Percentiles rank a stretch among this genome's conserved stretches.
phyloP scores from a whole-genome alignment of 2,888 invertebrate species.

The Acleris holmiana region DNA sequence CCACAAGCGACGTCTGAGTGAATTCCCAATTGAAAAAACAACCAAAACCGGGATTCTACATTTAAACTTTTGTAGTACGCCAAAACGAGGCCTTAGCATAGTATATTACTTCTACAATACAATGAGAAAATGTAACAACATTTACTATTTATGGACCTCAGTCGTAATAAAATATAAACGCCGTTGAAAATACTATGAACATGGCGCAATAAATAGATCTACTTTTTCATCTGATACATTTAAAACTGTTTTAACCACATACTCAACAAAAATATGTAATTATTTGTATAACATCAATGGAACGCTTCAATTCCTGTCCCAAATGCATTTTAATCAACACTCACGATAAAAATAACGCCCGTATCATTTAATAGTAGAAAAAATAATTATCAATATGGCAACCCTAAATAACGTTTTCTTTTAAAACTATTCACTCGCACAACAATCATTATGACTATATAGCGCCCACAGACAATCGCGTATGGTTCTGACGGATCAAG shows the following conservation, averaged over 20 bases:
- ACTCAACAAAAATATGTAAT: slow-evolving; percentile 30
- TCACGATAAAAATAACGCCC: slow-evolving; percentile 51
- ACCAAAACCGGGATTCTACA: background rate
- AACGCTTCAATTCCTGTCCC: slow-evolving; percentile 28
- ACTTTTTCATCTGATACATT: slow-evolving; percentile 17
- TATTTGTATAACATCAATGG: slow-evolving; percentile 30
- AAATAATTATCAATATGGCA: slow-evolving; percentile 68
- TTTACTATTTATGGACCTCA: slow-evolving; percentile 20
- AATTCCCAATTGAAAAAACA: background rate
- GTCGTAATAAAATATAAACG: slow-evolving; percentile 20
- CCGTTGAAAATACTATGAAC: slow-evolving; percentile 17
- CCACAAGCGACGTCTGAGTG: background rate
- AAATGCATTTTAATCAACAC: slow-evolving; percentile 74
- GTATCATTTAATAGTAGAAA: slow-evolving; percentile 41
- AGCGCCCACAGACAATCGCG: slow-evolving; percentile 30
- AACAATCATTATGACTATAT: slow-evolving; percentile 29
- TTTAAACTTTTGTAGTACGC: no score
- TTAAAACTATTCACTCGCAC: slow-evolving; percentile 46
- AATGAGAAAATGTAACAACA: slow-evolving; percentile 22
- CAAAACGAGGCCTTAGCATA: background rate
- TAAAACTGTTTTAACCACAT: slow-evolving; percentile 17
- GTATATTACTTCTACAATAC: slow-evolving; percentile 9
- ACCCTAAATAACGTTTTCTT: slow-evolving; percentile 49
- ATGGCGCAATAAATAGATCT: slow-evolving; percentile 29
- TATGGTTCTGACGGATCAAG: slow-evolving; percentile 14